Percentiles rank a stretch among this genome's conserved stretches.
These are phyloP conservation scores for Ginglymostoma cirratum DNA, from an alignment of 2,113 vertebrate species.

Conservation along the genomic window DNA sequence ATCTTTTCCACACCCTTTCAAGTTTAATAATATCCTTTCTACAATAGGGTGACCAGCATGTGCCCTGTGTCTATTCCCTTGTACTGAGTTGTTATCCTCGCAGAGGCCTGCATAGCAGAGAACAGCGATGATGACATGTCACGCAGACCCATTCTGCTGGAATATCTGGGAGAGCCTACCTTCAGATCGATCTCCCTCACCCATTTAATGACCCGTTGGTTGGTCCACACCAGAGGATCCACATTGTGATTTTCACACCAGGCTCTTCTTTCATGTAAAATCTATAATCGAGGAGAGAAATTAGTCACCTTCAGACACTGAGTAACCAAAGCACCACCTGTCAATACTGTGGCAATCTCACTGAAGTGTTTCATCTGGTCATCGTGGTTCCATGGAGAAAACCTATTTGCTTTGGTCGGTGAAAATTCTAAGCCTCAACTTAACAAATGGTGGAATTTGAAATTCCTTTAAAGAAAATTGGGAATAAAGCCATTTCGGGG, in stretches of 20 bases:
- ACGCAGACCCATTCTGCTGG: neutral
- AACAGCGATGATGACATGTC: neutral
- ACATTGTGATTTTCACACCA: constrained; percentile 70
- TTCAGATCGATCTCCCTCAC: constrained; percentile 74
- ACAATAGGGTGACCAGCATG: neutral
- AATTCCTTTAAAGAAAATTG: too few relatives aligned
- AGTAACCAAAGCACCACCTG: neutral
- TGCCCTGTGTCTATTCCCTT: neutral
- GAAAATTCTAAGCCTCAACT: too few relatives aligned
- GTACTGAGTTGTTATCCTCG: neutral
- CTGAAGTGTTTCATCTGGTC: neutral
- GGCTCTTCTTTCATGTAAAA: constrained; percentile 64
- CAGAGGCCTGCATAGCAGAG: neutral
- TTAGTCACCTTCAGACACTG: neutral
- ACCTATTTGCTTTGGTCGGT: neutral
- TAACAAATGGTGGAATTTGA: too few relatives aligned
- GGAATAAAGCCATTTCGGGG: too few relatives aligned
- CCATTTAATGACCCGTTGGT: constrained; percentile 75
- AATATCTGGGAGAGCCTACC: constrained; percentile 49
- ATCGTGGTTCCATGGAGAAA: neutral
- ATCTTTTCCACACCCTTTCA: too few relatives aligned
- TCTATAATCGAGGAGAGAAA: constrained; percentile 46
- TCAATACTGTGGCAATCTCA: neutral
- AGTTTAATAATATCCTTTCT: too few relatives aligned
- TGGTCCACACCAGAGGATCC: constrained; percentile 75